Percentiles rank a stretch among this genome's conserved stretches.
These are phyloP conservation scores for Mythimna ferrago DNA, from an alignment of 2,888 invertebrate genomes.

Conservation along the genomic window DNA sequence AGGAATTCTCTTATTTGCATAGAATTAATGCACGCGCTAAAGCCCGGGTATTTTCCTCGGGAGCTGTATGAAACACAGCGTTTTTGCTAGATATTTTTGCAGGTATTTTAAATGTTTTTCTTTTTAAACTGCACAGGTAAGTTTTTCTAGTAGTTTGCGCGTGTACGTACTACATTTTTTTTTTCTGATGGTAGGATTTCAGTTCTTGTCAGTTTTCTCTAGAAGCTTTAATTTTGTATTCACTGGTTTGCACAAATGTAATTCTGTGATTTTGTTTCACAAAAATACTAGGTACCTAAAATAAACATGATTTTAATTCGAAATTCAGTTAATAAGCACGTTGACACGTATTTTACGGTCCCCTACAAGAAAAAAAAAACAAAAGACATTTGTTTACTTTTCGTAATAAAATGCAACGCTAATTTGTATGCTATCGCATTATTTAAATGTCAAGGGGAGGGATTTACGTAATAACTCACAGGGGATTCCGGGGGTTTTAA, in stretches of 20 bases:
- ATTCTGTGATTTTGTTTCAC: not conserved
- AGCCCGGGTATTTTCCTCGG: conserved; percentile 27
- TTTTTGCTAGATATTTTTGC: not conserved
- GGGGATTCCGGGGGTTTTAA: conserved; percentile 75
- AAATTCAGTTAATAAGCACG: not conserved
- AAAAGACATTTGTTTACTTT: conserved; percentile 51
- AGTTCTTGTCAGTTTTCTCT: not conserved
- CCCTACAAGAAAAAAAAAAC: conserved; percentile 23
- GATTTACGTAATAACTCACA: conserved; percentile 74
- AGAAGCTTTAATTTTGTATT: not conserved
- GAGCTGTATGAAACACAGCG: conserved; percentile 23
- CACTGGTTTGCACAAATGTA: no score
- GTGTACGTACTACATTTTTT: not conserved
- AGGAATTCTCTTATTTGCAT: conserved; percentile 60
- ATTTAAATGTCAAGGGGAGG: conserved; percentile 69
- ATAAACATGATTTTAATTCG: not conserved
- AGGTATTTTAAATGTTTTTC: conserved; percentile 8
- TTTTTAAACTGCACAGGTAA: not conserved
- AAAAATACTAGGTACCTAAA: not conserved
- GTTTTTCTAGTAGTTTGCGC: not conserved
- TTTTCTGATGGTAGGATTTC: not conserved
- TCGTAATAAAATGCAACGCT: conserved; percentile 56
- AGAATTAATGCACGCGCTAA: conserved; percentile 49
- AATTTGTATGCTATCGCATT: conserved; percentile 67
- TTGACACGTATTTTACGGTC: conserved; percentile 9